These are phyloP conservation scores for Trachurus trachurus DNA, from an alignment of 2,797 vertebrate species.

Conservation along the genomic window DNA sequence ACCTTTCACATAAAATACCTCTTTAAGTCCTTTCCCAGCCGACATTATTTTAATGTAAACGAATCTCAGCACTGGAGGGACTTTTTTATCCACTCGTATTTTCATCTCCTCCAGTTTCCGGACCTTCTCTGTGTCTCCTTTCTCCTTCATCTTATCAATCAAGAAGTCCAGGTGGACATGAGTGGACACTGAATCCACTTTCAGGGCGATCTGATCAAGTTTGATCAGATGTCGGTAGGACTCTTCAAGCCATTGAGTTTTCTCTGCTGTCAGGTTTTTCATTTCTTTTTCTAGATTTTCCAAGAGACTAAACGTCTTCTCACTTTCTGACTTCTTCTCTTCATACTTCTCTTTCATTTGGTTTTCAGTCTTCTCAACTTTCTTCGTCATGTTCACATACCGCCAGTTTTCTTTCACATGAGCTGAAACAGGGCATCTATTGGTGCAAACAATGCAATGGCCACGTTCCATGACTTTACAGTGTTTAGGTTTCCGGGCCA, in stretches of 20 bases:
- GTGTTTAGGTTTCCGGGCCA: background rate
- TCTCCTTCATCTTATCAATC: conserved; percentile 19
- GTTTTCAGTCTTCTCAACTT: background rate
- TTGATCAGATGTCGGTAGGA: background rate
- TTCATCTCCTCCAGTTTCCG: conserved; percentile 11
- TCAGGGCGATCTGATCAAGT: conserved; percentile 33
- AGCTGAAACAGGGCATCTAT: background rate
- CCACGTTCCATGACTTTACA: conserved; percentile 9
- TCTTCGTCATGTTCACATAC: conserved; percentile 19
- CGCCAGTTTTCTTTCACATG: conserved; percentile 24
- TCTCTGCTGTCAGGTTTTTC: background rate
- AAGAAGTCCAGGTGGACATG: conserved; percentile 16
- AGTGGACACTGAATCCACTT: background rate
- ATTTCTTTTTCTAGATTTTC: background rate
- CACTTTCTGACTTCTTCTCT: background rate
- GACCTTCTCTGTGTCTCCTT: conserved; percentile 2
- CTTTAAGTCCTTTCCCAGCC: background rate
- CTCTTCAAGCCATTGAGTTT: background rate
- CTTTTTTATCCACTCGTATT: background rate
- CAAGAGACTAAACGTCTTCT: background rate
- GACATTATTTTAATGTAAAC: background rate
- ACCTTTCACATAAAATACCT: background rate
- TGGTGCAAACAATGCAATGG: conserved; percentile 4
- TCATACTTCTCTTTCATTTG: background rate
- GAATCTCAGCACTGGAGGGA: background rate